phyloP scores from a whole-genome alignment of 1,140 invertebrate genomes.

The Aphaenogaster rudis region DNA sequence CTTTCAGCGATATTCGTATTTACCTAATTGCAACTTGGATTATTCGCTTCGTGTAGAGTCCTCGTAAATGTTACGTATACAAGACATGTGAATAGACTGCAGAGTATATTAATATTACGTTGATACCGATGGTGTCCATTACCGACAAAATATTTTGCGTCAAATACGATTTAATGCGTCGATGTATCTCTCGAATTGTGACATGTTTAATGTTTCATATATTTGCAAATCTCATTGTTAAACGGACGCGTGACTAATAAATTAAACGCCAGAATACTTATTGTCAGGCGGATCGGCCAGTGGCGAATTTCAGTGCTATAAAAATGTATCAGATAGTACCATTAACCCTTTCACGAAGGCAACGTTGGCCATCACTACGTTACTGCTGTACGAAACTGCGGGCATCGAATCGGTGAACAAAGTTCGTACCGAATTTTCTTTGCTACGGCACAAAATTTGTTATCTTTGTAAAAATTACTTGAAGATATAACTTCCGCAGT shows the following conservation, averaged over 20 bases:
- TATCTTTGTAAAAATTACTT: too few species aligned
- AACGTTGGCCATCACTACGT: too few species aligned
- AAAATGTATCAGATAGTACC: constrained; percentile 33
- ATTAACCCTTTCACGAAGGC: not conserved
- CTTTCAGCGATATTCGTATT: not conserved
- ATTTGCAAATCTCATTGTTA: constrained; percentile 1
- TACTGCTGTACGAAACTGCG: too few species aligned
- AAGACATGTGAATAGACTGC: not conserved
- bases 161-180: not conserved
- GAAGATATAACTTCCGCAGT: too few species aligned
- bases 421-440: too few species aligned
- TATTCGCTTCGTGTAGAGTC: not conserved
- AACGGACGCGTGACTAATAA: not conserved
- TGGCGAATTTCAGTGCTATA: constrained; percentile 33
- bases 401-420: too few species aligned
- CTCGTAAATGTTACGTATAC: not conserved
- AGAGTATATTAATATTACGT: not conserved
- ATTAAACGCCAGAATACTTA: not conserved
- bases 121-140: not conserved
- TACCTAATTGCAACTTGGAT: not conserved
- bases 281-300: not conserved
- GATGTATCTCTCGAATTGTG: not conserved
- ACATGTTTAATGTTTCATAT: not conserved
- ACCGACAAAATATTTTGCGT: constrained; percentile 4
- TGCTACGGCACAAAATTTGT: too few species aligned